A percentile compares a stretch with the other conserved stretches of the same genome.
Evolutionary conservation across 2,113 vertebrate species (phyloP).

Genomic region (Myotis lucifugus): DNA sequence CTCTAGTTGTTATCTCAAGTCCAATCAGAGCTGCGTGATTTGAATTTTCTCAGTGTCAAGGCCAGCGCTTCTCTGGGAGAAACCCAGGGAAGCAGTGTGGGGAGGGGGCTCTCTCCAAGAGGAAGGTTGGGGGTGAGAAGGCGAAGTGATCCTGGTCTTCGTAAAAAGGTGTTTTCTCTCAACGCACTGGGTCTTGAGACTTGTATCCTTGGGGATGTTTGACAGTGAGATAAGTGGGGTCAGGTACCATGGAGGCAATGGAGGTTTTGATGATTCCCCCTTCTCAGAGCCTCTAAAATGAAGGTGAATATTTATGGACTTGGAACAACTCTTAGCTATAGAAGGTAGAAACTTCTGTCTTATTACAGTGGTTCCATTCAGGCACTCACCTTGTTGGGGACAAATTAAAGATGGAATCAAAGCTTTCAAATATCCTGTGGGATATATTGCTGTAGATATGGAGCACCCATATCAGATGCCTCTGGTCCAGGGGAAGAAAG

Average conservation of each 20-base stretch:
- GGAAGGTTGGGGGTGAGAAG: neutral
- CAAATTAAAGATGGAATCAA: conserved; percentile 82
- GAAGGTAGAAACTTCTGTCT: neutral
- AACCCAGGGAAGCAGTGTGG: neutral
- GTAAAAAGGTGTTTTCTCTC: neutral
- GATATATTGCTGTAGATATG: conserved; percentile 57
- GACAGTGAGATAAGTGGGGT: neutral
- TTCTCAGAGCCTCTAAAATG: conserved; percentile 37
- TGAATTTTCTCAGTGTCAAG: neutral
- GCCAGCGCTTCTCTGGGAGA: neutral
- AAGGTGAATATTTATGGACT: conserved; percentile 14
- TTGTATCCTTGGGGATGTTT: neutral
- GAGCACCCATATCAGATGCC: conserved; percentile 65
- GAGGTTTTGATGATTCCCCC: neutral
- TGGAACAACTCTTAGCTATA: neutral
- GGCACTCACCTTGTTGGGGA: conserved; percentile 62
- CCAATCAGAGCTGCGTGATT: neutral
- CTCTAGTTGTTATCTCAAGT: neutral
- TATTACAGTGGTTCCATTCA: conserved; percentile 32
- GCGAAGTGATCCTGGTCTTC: neutral
- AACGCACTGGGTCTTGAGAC: neutral
- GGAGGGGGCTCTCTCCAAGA: neutral
- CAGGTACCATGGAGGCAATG: neutral
- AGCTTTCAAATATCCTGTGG: conserved; percentile 79
- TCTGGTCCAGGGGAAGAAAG: conserved; percentile 70